Percentiles rank a stretch among this genome's conserved stretches.
phyloP scores from a whole-genome alignment of 2,113 vertebrate genomes.

The Cyanistes caeruleus region DNA sequence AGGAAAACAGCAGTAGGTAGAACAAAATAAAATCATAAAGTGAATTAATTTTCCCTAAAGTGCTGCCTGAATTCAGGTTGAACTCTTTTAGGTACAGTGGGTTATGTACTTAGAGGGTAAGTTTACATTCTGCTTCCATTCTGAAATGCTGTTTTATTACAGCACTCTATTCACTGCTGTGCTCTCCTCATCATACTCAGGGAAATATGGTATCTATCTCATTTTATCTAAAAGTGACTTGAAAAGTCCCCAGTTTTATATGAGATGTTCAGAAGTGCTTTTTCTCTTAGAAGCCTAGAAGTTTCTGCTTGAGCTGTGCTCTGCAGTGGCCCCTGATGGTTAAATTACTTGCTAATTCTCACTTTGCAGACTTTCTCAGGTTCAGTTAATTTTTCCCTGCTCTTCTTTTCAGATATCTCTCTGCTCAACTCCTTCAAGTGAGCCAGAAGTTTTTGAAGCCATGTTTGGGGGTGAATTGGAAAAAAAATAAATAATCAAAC shows the following conservation, averaged over 20 bases:
- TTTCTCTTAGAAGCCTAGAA: neutral
- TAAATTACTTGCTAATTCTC: neutral
- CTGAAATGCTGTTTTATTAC: neutral
- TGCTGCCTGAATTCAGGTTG: neutral
- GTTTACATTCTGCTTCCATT: neutral
- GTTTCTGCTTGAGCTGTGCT: neutral
- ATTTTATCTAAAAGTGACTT: neutral
- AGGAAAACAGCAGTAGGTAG: neutral
- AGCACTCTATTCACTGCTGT: neutral
- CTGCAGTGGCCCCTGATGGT: neutral
- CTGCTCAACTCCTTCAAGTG: neutral
- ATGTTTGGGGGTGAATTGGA: fast-evolving
- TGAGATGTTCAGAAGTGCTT: neutral
- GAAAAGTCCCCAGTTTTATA: neutral
- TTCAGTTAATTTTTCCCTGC: neutral
- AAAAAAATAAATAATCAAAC: fast-evolving
- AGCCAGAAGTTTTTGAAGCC: neutral
- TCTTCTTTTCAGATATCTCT: neutral
- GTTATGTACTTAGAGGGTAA: neutral
- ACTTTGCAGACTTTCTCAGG: neutral
- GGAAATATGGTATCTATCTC: neutral
- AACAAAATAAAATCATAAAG: neutral
- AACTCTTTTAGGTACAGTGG: neutral
- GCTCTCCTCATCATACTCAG: neutral
- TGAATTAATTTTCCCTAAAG: neutral